Evolutionary conservation across 2,797 vertebrate genomes (phyloP).

Genomic region (Lepilemur ruficaudatus): DNA sequence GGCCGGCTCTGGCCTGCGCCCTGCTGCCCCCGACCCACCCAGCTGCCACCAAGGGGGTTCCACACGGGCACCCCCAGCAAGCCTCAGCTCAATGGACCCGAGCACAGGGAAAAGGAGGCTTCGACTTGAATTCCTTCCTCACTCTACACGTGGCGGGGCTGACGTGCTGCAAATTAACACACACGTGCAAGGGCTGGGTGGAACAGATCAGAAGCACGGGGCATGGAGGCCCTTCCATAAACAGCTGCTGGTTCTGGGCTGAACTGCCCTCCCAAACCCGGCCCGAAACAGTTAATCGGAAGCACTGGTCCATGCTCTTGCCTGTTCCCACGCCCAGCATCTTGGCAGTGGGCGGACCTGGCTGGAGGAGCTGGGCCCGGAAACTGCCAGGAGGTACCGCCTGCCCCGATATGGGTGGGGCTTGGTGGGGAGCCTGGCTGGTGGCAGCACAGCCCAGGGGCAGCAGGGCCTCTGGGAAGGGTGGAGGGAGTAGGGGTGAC

Average conservation of each 20-base stretch:
- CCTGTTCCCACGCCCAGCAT: fast-evolving
- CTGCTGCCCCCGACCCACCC: background rate
- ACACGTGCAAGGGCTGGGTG: background rate
- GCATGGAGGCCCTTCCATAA: background rate
- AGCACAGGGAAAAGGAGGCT: background rate
- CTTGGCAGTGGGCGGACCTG: too few relatives aligned
- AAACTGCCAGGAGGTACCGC: background rate
- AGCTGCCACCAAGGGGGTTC: background rate
- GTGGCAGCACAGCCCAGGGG: too few relatives aligned
- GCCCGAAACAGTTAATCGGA: background rate
- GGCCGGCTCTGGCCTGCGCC: background rate
- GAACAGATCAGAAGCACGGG: too few relatives aligned
- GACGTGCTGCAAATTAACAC: background rate
- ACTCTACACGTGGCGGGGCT: background rate
- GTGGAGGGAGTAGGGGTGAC: background rate
- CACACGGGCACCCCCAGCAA: background rate
- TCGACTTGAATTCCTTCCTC: background rate
- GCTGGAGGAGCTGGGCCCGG: fast-evolving
- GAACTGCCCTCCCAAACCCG: background rate
- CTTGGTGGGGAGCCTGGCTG: background rate
- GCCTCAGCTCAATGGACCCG: background rate
- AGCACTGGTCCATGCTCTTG: fast-evolving
- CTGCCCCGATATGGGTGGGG: too few relatives aligned
- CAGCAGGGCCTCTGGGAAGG: background rate
- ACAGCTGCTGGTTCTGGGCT: background rate